These are phyloP conservation scores for Habropoda laboriosa DNA, from an alignment of 1,140 invertebrate species.

Conservation along the genomic window DNA sequence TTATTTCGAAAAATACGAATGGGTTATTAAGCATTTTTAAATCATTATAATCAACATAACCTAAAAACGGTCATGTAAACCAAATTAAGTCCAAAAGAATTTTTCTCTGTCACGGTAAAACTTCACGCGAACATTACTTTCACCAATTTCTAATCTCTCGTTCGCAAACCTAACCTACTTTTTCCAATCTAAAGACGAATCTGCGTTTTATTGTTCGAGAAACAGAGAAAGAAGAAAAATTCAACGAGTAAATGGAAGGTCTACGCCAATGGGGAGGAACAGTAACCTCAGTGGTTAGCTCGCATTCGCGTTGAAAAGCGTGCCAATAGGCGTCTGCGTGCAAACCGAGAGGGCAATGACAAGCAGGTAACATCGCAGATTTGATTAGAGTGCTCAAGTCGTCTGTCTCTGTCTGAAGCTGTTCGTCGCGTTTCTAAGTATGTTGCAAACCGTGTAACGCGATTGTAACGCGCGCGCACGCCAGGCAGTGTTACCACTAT, in stretches of 20 bases:
- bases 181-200: too few species aligned
- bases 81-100: not conserved
- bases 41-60: not conserved
- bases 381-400: slow-evolving; percentile 54
- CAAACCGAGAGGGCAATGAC: slow-evolving; percentile 41
- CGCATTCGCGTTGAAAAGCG: slow-evolving; percentile 20
- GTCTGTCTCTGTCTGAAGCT: not conserved
- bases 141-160: too few species aligned
- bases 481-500: too few species aligned
- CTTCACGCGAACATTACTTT: too few species aligned
- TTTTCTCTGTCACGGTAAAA: not conserved
- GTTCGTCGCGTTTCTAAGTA: slow-evolving; percentile 31
- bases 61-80: not conserved
- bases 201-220: not conserved
- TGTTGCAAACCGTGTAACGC: slow-evolving; percentile 47
- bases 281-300: not conserved
- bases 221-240: not conserved
- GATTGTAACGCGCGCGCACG: slow-evolving; percentile 40
- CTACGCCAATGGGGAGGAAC: not conserved
- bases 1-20: too few species aligned
- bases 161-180: too few species aligned
- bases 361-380: slow-evolving; percentile 47
- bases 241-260: not conserved
- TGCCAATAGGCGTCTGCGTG: slow-evolving; percentile 4
- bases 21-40: too few species aligned